A percentile compares a stretch with the other conserved stretches of the same genome.
Evolutionary conservation across 2,888 invertebrate genomes (phyloP).

Genomic region (Tineola bisselliella): DNA sequence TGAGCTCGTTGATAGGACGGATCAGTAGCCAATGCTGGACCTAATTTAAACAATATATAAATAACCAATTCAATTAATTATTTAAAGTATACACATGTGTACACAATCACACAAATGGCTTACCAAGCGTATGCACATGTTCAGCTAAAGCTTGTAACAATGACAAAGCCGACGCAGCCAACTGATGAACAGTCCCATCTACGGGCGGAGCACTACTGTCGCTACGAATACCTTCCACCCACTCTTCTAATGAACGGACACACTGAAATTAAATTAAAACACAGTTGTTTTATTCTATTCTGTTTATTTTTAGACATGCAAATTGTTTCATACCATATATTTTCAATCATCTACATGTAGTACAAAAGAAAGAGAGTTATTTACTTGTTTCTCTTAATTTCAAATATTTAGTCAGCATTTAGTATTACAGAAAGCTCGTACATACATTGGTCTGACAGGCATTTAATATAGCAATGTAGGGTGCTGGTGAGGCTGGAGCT

Average conservation of each 20-base stretch:
- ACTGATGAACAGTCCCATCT: conserved; percentile 98
- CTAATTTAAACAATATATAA: conserved; percentile 25
- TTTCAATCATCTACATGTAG: too few relatives aligned
- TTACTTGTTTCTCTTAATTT: too few relatives aligned
- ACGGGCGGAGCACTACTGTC: conserved; percentile 86
- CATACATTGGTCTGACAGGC: conserved; percentile 36
- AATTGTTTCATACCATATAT: too few relatives aligned
- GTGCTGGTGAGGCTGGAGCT: conserved; percentile 24
- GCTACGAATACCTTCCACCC: conserved; percentile 85
- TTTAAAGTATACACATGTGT: too few relatives aligned
- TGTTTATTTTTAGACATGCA: too few relatives aligned
- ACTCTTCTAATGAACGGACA: conserved; percentile 89
- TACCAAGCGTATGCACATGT: conserved; percentile 12
- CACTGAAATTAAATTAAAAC: conserved; percentile 69
- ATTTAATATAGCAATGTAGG: conserved; percentile 27
- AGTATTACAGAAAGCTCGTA: neutral
- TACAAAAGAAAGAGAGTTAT: too few relatives aligned
- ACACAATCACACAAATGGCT: neutral
- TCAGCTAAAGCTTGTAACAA: conserved; percentile 88
- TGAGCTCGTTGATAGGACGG: conserved; percentile 42
- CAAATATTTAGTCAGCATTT: neutral
- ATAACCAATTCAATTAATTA: too few relatives aligned
- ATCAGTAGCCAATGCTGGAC: conserved; percentile 42
- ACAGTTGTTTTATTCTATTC: too few relatives aligned
- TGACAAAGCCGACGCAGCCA: conserved; percentile 93